Percentiles rank a stretch among this genome's conserved stretches.
These are phyloP conservation scores for Pyrrhosoma nymphula DNA, from an alignment of 2,888 invertebrate species.

Conservation along the genomic window DNA sequence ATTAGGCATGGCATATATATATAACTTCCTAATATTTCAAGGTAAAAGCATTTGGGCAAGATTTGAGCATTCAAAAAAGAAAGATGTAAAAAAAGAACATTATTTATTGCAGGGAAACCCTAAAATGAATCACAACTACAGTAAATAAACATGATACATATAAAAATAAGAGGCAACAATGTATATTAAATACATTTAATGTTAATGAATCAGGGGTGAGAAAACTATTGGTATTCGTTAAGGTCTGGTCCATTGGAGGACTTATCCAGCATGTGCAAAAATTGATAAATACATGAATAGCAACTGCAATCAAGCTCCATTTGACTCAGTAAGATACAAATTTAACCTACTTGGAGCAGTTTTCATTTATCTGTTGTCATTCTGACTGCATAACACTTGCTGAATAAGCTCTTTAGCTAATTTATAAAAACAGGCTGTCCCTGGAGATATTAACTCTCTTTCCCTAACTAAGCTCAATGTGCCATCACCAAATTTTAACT, in stretches of 20 bases:
- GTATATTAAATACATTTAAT: constrained; percentile 9
- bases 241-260: background rate
- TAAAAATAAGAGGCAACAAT: constrained; percentile 7
- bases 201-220: background rate
- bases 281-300: background rate
- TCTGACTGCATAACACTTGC: background rate
- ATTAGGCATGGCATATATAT: too few relatives aligned
- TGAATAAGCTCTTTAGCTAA: background rate
- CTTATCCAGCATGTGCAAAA: background rate
- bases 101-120: background rate
- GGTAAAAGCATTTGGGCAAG: too few relatives aligned
- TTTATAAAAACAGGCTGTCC: background rate
- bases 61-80: too few relatives aligned
- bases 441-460: background rate
- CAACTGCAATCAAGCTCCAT: background rate
- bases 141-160: background rate
- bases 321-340: background rate
- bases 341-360: background rate
- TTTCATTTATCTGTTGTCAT: background rate
- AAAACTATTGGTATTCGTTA: background rate
- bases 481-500: too few relatives aligned
- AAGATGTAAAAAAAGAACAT: background rate
- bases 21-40: too few relatives aligned
- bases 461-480: background rate
- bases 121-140: background rate